Base-by-base conservation (phyloP, 1,140 invertebrate genomes). In the Vanessa atalanta region DNA sequence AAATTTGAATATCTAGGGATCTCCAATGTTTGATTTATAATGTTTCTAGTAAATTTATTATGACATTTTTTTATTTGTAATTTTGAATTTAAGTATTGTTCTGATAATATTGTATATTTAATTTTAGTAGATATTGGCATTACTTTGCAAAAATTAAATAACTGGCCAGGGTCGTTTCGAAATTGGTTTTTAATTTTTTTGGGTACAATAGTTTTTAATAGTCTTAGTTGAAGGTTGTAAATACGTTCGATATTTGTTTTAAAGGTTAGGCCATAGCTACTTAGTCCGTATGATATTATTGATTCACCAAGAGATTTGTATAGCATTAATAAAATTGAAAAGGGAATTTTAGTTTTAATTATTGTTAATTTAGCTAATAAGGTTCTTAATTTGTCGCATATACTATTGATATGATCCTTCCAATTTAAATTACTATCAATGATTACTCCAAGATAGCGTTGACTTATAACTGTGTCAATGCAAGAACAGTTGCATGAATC, bases 121-220 rank as follows among this genome's bases (percentile, higher is more conserved):
- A 31, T 31, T 31, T 31, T 31, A 31, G 26, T 31, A 31, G 26
- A 31, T 31, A 31, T 31, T 31, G 26, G 26, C 26, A 31, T 31
- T 31, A 31, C 26, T 31, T 31, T 31, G 26, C 26, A 57, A 57
- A 23, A 57, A 57, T 57, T 23, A 57, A 57, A 57, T 20, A 23
- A 23, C 53, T 23, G 4, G 20, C 53, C 12, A 57, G 47, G 47
- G 47, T 48, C 47, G 47, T 48, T 57, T 23, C n/a, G 20, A 57
- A 57, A 8, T 57, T 31, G 26, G 26, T 31, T 31, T 31, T 31
- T 31, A 31, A 31, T 31, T 31, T 31, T 31, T 31, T 31, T 57
- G n/a, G 53, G 53, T 20, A 57, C 20, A 57, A 57, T 57, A 23
- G 53, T 57, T 20, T 57, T 57, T 57, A 57, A 57, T 57, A 57